Evolutionary conservation across 2,797 vertebrate species (phyloP).

Genomic region (Micromesistius poutassou): DNA sequence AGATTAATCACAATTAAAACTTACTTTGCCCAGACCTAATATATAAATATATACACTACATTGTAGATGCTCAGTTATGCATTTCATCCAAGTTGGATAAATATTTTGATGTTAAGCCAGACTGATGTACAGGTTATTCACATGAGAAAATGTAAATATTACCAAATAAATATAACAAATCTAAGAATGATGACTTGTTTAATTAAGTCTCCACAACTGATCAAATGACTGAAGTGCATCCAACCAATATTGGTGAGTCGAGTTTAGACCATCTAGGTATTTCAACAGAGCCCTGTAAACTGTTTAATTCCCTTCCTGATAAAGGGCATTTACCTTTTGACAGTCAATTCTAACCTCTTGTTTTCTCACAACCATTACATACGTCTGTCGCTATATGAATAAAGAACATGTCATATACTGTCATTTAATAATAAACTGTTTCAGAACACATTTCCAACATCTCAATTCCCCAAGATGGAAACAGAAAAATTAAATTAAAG

Average conservation of each 20-base stretch:
- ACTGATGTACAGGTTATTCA: not conserved
- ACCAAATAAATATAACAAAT: too few relatives aligned
- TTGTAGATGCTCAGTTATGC: not conserved
- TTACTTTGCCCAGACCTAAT: too few relatives aligned
- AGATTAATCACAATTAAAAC: too few relatives aligned
- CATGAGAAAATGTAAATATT: not conserved
- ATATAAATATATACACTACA: too few relatives aligned
- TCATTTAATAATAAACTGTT: slow-evolving; percentile 60
- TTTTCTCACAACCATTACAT: not conserved
- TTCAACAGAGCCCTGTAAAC: too few relatives aligned
- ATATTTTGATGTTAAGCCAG: too few relatives aligned
- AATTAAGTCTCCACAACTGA: too few relatives aligned
- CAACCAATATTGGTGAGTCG: too few relatives aligned
- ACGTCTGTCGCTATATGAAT: not conserved
- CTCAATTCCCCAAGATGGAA: slow-evolving; percentile 14
- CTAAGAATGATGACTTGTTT: too few relatives aligned
- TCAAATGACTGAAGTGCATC: too few relatives aligned
- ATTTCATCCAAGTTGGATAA: too few relatives aligned
- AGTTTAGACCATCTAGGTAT: too few relatives aligned
- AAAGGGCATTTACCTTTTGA: not conserved
- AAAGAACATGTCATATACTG: slow-evolving; percentile 11
- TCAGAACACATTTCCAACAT: slow-evolving; percentile 37
- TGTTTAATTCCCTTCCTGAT: not conserved
- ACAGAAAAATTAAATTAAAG: slow-evolving; percentile 9
- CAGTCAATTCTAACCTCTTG: not conserved